Base-by-base conservation (phyloP, 92 coral and sea anemone genomes). In the Zoanthus sansibaricus region DNA sequence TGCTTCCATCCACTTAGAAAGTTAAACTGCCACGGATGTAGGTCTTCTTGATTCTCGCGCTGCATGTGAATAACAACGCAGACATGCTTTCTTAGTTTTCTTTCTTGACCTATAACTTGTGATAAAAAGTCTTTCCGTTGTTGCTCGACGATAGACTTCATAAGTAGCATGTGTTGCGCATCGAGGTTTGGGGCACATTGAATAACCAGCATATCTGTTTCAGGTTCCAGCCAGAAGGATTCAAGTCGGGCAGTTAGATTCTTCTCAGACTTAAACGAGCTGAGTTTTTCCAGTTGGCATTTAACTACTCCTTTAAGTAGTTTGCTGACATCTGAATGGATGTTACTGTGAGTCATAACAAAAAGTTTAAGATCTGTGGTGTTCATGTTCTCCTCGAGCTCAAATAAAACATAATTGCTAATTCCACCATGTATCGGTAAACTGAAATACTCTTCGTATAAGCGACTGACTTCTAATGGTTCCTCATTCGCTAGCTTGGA, bases 121-220 rank as follows among this genome's bases (percentile, higher is more conserved):
- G 76, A 71, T 70, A 89, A 48, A 87, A 91, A 93, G 48, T 82
- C 73, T 55, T 78, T 89, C 33, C 97, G 88, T 72, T 93, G 96
- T 77, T 95, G 93, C 87, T 97, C 99, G 42, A 97, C 92, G 80
- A 93, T 95, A 25, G 98, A 91, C 72, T 95, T 95, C 73, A 95
- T 95, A 71, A 93, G 94, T 11, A 97, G 94, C 94, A 97, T 88
- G 83, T 97, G 98, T 20, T 92, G 61, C 11, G 97, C 94, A 91
- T 97, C 99, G n/a, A 94, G 90, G 79, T 95, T 96, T 42, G 99
- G 99, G 33, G 90, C 86, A 76, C 99, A 97, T 77, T 97, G 99
- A 66, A 96, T 79, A 2, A 93, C 97, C 30, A 97, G 77, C 69
- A 97, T 86, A 73, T 89, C 86, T 30, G 88, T 87, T 12, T 95